These are phyloP conservation scores for Gnatocerus cornutus DNA, from an alignment of 2,888 invertebrate species.

Conservation along the genomic window DNA sequence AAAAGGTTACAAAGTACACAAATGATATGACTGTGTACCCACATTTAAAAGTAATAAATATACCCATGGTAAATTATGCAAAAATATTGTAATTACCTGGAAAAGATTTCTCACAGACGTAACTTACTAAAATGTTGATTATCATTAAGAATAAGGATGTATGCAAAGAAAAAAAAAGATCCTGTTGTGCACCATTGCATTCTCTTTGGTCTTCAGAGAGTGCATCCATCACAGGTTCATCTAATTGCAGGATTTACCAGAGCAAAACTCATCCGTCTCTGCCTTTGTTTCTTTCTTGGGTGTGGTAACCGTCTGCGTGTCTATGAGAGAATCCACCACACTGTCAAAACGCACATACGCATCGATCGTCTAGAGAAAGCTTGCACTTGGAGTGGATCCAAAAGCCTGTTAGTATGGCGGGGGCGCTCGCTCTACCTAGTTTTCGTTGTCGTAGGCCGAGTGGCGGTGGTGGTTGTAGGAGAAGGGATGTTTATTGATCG, in stretches of 20 bases:
- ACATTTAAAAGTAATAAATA: too few species aligned
- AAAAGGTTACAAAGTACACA: too few species aligned
- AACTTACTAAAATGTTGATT: too few species aligned
- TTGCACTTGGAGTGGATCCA: conserved; percentile 43
- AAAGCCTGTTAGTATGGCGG: conserved; percentile 26
- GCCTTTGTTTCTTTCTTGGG: conserved; percentile 6
- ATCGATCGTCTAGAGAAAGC: conserved; percentile 37
- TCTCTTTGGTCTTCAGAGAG: too few species aligned
- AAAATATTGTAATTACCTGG: too few species aligned
- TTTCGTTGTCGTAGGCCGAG: conserved; percentile 61
- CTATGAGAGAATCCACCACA: conserved; percentile 7
- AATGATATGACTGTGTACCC: too few species aligned
- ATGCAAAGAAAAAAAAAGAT: too few species aligned
- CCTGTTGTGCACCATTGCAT: too few species aligned
- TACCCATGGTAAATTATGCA: too few species aligned
- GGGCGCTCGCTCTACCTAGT: conserved; percentile 51
- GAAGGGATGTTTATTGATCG: conserved; percentile 56
- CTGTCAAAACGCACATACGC: conserved; percentile 12
- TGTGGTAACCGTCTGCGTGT: conserved; percentile 29
- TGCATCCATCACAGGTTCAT: background rate
- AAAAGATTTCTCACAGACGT: too few species aligned
- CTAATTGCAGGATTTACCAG: background rate
- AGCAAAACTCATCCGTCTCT: background rate
- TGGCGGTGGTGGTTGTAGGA: conserved; percentile 24
- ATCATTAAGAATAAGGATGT: too few species aligned